phyloP scores from a whole-genome alignment of 2,797 vertebrate species.

The Alcedo quadribrachys region DNA sequence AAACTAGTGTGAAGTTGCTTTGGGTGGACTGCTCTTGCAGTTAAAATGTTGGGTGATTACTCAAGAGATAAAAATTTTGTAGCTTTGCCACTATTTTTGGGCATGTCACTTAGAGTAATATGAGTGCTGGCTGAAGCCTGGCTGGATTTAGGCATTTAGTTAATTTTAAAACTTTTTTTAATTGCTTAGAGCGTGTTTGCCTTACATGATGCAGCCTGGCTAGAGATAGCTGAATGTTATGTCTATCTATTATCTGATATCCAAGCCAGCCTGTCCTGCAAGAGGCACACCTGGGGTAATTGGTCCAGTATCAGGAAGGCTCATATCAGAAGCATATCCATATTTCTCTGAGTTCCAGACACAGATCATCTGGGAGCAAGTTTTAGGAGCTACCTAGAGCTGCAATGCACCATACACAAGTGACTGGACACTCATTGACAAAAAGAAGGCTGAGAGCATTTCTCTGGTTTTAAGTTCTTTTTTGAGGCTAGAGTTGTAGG shows the following conservation, averaged over 20 bases:
- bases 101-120: background rate
- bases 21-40: background rate
- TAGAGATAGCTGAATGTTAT: background rate
- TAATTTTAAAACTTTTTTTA: background rate
- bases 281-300: background rate
- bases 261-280: background rate
- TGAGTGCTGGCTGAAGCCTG: accelerated
- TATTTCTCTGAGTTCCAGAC: background rate
- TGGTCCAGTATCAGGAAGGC: background rate
- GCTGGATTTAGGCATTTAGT: background rate
- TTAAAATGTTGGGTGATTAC: background rate
- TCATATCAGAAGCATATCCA: background rate
- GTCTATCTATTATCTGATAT: no score
- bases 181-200: background rate
- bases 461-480: background rate
- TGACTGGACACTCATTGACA: background rate
- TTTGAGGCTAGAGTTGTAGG: background rate
- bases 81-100: background rate
- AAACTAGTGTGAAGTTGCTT: background rate
- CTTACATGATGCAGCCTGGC: background rate
- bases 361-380: no score
- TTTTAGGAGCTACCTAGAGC: background rate
- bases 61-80: background rate
- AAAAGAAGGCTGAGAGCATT: background rate
- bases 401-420: accelerated